Conservation (phyloP, 2,797 vertebrate genomes). For the Enteromius argenteus region DNA sequence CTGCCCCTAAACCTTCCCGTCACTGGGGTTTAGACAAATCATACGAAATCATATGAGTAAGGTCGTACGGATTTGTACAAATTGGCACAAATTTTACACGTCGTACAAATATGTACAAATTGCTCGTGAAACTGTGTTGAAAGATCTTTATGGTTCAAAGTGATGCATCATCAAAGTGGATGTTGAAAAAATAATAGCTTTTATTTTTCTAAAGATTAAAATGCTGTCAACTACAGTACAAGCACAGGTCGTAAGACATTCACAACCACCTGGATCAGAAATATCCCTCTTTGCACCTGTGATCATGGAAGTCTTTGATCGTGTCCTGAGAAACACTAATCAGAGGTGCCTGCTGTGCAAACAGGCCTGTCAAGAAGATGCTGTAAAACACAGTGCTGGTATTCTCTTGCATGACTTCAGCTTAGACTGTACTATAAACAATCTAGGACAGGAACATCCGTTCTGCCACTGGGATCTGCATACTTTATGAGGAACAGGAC, state of each 20-base stretch:
- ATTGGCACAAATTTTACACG: no score
- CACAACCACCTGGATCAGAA: background rate
- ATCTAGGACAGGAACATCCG: background rate
- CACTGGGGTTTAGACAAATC: no score
- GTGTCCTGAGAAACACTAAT: background rate
- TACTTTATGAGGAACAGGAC: conserved; percentile 19
- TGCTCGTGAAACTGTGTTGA: no score
- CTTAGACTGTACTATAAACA: conserved; percentile 13
- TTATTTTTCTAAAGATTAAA: background rate
- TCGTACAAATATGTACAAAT: no score
- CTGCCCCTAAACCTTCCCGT: no score
- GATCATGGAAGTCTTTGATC: background rate
- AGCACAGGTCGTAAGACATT: background rate
- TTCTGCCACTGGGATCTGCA: background rate
- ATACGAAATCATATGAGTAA: no score
- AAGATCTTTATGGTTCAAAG: background rate
- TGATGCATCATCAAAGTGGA: background rate
- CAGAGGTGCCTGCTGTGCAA: background rate
- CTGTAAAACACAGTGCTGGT: conserved; percentile 4
- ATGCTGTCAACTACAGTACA: background rate
- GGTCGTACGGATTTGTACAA: no score
- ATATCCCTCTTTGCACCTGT: background rate
- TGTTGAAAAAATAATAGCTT: background rate
- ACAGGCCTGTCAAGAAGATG: background rate
- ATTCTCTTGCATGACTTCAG: background rate